Conservation (phyloP, 2,797 vertebrate species). For the Ispidina lecontei region DNA sequence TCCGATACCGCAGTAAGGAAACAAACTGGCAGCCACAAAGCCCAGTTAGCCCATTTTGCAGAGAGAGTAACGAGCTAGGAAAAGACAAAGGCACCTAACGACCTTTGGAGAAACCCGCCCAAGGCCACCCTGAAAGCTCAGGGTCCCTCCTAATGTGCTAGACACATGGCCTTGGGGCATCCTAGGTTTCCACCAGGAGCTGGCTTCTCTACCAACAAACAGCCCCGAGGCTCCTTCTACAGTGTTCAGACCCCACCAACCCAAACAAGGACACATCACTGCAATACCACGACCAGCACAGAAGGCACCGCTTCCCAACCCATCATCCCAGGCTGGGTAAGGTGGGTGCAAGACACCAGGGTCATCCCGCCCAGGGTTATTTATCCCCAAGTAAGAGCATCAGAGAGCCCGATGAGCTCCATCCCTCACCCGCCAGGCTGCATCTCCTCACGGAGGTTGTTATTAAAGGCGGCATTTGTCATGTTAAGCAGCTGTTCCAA, state of each 20-base stretch:
- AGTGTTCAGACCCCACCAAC: not conserved
- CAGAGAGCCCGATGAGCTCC: not conserved
- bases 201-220: not conserved
- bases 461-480: slow-evolving; percentile 69
- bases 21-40: slow-evolving; percentile 27
- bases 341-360: not conserved
- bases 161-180: not conserved
- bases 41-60: not conserved
- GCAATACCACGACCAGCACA: fast-evolving
- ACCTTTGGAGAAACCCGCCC: not conserved
- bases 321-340: not conserved
- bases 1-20: not conserved
- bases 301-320: fast-evolving
- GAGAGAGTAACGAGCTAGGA: not conserved
- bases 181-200: not conserved
- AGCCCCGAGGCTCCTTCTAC: not conserved
- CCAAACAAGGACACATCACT: not conserved
- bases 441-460: not conserved
- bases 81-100: not conserved
- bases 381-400: not conserved
- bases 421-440: not conserved
- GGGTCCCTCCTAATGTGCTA: fast-evolving
- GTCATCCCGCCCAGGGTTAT: not conserved
- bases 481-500: slow-evolving; percentile 73
- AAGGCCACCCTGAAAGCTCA: not conserved